A percentile compares a stretch with the other conserved stretches of the same genome.
Conservation (phyloP, 1,140 invertebrate species). For the Pantala flavescens region DNA sequence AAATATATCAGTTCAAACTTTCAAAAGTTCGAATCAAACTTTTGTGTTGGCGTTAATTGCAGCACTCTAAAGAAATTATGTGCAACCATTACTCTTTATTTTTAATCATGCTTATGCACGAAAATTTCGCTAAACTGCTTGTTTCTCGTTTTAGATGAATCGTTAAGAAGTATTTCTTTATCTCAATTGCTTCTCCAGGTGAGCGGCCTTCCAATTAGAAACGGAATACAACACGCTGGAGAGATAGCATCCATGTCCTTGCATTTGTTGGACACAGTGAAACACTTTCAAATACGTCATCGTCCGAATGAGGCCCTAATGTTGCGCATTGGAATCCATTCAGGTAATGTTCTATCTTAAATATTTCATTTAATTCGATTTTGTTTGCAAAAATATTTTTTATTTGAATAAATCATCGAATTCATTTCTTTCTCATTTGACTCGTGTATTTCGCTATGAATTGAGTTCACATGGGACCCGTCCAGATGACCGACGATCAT, state of each 20-base stretch:
- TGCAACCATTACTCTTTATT: too few species aligned
- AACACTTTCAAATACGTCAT: conserved; percentile 78
- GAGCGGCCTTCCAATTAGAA: conserved; percentile 70
- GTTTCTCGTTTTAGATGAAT: too few species aligned
- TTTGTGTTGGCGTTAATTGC: too few species aligned
- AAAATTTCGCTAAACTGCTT: too few species aligned
- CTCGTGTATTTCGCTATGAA: not conserved
- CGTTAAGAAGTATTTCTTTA: too few species aligned
- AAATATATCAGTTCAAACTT: not conserved
- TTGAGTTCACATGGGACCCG: too few species aligned
- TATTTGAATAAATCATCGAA: not conserved
- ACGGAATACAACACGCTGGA: conserved; percentile 70
- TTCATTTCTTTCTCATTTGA: not conserved
- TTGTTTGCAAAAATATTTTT: not conserved
- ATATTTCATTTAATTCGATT: not conserved
- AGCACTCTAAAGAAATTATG: too few species aligned
- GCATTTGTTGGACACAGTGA: conserved; percentile 67
- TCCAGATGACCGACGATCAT: too few species aligned
- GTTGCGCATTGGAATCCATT: conserved; percentile 85
- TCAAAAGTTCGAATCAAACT: too few species aligned
- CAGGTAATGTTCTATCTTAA: conserved; percentile 45
- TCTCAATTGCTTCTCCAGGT: conserved; percentile 38
- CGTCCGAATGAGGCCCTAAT: conserved; percentile 71
- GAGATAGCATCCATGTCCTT: conserved; percentile 92
- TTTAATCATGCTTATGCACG: too few species aligned